These are phyloP conservation scores for Lophotriccus pileatus DNA, from an alignment of 2,797 vertebrate genomes.

Conservation along the genomic window DNA sequence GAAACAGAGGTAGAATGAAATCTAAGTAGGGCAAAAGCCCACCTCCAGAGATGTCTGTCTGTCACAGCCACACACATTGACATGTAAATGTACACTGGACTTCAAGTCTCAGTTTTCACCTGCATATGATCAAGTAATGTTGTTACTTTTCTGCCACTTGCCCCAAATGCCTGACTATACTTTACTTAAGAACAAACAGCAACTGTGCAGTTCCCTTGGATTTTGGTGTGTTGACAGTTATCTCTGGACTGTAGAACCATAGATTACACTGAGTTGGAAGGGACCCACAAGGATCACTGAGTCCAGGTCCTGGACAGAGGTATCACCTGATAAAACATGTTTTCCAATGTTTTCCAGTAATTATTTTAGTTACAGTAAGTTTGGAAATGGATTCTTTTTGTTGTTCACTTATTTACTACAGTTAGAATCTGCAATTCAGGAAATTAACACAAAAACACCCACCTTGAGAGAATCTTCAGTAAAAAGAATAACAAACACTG, in stretches of 20 bases:
- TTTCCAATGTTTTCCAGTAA: neutral
- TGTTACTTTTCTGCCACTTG: neutral
- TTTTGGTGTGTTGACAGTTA: neutral
- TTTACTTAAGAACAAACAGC: neutral
- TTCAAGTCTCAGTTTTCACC: neutral
- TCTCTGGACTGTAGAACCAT: no score
- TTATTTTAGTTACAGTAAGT: neutral
- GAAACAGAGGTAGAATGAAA: neutral
- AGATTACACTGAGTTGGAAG: neutral
- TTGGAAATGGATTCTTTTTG: neutral
- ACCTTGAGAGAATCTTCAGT: neutral
- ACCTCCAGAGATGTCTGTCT: neutral
- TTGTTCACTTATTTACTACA: neutral
- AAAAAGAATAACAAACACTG: neutral
- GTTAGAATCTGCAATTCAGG: neutral
- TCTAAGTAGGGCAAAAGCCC: neutral
- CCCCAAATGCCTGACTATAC: no score
- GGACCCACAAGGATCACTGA: fast-evolving
- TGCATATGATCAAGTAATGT: neutral
- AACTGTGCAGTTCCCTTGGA: neutral
- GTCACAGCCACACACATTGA: fast-evolving
- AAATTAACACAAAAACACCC: neutral
- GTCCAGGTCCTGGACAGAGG: neutral
- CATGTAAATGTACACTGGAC: no score
- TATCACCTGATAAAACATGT: neutral